These are phyloP conservation scores for Cossypha heuglini DNA, from an alignment of 2,797 vertebrate genomes.

Conservation along the genomic window DNA sequence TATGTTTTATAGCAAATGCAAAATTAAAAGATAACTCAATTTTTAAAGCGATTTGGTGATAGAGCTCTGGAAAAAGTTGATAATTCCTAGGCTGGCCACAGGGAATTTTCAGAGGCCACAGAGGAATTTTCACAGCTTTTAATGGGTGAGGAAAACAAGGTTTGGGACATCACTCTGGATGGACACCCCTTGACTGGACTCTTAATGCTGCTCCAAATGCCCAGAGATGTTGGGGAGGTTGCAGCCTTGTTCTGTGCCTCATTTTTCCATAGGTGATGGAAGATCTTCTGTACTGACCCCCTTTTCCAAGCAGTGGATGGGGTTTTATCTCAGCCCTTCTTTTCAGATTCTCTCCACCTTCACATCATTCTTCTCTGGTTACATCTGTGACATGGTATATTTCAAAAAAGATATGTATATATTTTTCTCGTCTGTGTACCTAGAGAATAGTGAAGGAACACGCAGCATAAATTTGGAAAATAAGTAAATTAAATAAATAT, in stretches of 20 bases:
- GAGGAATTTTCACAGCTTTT: neutral
- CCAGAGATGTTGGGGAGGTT: neutral
- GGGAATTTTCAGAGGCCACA: neutral
- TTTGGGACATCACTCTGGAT: neutral
- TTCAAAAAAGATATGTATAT: neutral
- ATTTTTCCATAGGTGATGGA: neutral
- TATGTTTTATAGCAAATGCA: neutral
- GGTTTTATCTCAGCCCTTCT: neutral
- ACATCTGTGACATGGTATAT: neutral
- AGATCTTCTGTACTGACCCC: neutral
- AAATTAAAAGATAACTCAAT: neutral
- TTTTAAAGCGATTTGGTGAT: neutral
- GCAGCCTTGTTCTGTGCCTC: neutral
- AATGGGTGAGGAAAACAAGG: accelerated
- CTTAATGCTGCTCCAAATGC: neutral
- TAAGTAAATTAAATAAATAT: conserved; percentile 45
- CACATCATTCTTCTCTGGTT: neutral
- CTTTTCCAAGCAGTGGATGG: neutral
- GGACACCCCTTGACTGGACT: accelerated
- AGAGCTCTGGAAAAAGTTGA: neutral
- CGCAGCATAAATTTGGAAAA: conserved; percentile 8
- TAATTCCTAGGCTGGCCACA: neutral
- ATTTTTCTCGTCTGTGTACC: neutral
- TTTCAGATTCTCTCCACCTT: neutral
- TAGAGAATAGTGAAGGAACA: neutral